Conservation (phyloP, 2,888 invertebrate genomes). For the Aromia moschata region DNA sequence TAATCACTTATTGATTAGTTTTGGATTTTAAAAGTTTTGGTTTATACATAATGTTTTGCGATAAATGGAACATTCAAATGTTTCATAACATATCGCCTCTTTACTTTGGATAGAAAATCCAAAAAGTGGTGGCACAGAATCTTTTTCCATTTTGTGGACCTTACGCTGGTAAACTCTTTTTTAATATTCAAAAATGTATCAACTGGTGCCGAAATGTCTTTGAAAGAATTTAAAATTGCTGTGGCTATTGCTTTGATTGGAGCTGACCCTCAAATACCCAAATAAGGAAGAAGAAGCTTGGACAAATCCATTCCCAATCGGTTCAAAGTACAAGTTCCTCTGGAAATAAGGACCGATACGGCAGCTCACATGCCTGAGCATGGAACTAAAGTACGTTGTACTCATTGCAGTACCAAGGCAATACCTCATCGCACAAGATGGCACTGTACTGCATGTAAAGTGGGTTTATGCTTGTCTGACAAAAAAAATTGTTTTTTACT, state of each 20-base stretch:
- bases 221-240: slow-evolving; percentile 8
- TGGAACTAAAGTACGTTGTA: not conserved
- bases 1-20: too few species aligned
- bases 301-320: not conserved
- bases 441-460: slow-evolving; percentile 14
- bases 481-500: too few species aligned
- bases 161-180: slow-evolving; percentile 2
- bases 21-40: too few species aligned
- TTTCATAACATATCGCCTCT: too few species aligned
- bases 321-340: not conserved
- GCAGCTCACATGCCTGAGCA: not conserved
- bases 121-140: slow-evolving; percentile 8
- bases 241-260: not conserved
- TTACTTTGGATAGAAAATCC: too few species aligned
- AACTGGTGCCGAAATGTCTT: slow-evolving; percentile 5
- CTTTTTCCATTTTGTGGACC: slow-evolving; percentile 5
- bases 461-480: slow-evolving; percentile 12
- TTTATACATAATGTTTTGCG: too few species aligned
- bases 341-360: not conserved
- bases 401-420: slow-evolving; percentile 11
- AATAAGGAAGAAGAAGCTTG: not conserved
- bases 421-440: slow-evolving; percentile 5
- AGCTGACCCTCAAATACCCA: not conserved
- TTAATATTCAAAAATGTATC: slow-evolving; percentile 6
- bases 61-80: too few species aligned